phyloP scores from a whole-genome alignment of 2,113 vertebrate species.

The Cercopithecus mona region DNA sequence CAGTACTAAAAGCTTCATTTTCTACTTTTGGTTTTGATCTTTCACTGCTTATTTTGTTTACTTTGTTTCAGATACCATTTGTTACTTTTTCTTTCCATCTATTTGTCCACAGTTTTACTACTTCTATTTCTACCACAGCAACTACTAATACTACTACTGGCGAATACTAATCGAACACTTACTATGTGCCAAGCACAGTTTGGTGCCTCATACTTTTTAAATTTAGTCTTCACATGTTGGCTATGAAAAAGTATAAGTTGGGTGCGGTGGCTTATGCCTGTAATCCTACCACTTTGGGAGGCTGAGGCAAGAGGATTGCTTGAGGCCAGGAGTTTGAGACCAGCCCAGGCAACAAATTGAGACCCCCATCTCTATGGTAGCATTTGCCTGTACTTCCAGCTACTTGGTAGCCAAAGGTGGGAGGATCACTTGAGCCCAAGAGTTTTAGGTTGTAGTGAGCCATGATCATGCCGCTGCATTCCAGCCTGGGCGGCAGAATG shows the following conservation, averaged over 20 bases:
- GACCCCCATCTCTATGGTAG: too few relatives aligned
- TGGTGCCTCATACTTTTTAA: neutral
- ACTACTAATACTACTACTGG: fast-evolving
- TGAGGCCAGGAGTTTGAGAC: too few relatives aligned
- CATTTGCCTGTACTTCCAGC: too few relatives aligned
- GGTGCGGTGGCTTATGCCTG: too few relatives aligned
- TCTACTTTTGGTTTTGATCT: neutral
- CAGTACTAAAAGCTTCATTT: fast-evolving
- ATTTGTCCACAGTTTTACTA: neutral
- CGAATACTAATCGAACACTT: fast-evolving
- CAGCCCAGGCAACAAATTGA: too few relatives aligned
- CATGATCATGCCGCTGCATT: too few relatives aligned
- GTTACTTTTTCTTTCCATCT: neutral
- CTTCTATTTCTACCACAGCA: neutral
- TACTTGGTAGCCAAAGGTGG: too few relatives aligned
- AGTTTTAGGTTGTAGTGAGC: too few relatives aligned
- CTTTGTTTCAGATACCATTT: neutral
- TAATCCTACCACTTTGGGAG: too few relatives aligned
- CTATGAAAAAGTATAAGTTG: neutral
- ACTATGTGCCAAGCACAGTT: neutral
- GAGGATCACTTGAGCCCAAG: too few relatives aligned
- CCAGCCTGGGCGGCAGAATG: too few relatives aligned
- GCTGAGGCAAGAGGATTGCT: too few relatives aligned
- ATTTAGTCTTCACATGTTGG: neutral
- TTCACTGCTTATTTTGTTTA: neutral